Base-by-base conservation (phyloP, 2,797 vertebrate species). In the Coreius guichenoti region DNA sequence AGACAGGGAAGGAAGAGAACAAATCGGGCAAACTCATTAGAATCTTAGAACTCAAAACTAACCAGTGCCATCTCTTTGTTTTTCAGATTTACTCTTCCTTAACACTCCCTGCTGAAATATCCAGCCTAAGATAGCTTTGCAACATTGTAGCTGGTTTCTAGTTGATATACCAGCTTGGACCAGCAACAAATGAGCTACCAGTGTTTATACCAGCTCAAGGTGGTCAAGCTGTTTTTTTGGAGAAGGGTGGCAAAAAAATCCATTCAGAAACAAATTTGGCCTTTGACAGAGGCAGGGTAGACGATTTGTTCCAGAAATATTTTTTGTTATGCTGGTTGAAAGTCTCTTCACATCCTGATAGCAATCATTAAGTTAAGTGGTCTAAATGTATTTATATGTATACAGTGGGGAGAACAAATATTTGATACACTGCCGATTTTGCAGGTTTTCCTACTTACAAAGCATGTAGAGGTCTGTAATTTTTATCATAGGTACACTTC, bases 1-100 rank as follows among this genome's bases (percentile, higher is more conserved):
- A 67, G 54, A 85, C 69, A 5, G 78, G 49, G 54, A 67, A 82
- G 43, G 33, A 36, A 67, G 49, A 81, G 81, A 80, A 84, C 83
- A 86, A 86, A 90, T 87, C 89, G 82, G 39, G 84, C 43, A 86
- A 49, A 33, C 87, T 92, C 89, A 91, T 90, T 91, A 90, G 84
- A 86, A 86, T 85, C 87, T 88, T 31, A 61, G 49, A 79, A 43
- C 65, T 58, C 90, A 86, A 83, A 86, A 86, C 23, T 0, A 86
- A 89, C 72, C 74, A 21, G 43, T 87, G 83, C 67, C 78, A 51
- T 86, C 45, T 39, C 86, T 80, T 76, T 81, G 77, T 68, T 39
- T 33, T 29, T 65, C 51, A 47, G 54, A 23, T 51, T 72, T 8
- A 63, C 29, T 67, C 61, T 68, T 58, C 21, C 29, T 58, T 70